A percentile compares a stretch with the other conserved stretches of the same genome.
These are phyloP conservation scores for Metacarcinus magister DNA, from an alignment of 2,888 invertebrate species.

Conservation along the genomic window DNA sequence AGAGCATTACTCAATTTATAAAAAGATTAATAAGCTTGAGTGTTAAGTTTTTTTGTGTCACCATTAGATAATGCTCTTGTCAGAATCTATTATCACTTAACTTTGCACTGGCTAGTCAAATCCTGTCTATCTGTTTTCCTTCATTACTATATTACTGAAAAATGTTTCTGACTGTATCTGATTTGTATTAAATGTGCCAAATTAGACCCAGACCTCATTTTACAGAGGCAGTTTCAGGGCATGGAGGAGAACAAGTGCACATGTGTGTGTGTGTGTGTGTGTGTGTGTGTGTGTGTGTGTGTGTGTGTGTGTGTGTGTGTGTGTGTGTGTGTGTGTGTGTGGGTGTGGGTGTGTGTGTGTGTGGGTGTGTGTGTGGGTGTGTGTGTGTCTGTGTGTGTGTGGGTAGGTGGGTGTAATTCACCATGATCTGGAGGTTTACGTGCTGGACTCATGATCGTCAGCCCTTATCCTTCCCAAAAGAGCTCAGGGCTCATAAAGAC, in stretches of 20 bases:
- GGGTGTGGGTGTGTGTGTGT: constrained; percentile 28
- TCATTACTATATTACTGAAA: constrained; percentile 9
- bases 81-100: neutral
- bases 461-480: too few relatives aligned
- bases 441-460: too few relatives aligned
- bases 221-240: neutral
- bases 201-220: constrained; percentile 26
- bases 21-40: neutral
- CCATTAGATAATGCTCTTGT: neutral
- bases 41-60: neutral
- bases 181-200: neutral
- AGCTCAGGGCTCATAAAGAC: too few relatives aligned
- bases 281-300: constrained; percentile 16
- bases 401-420: too few relatives aligned
- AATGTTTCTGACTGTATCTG: neutral
- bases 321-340: neutral
- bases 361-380: neutral
- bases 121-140: neutral
- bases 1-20: constrained; percentile 4
- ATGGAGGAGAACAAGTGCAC: neutral
- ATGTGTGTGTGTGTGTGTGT: neutral
- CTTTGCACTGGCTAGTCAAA: neutral
- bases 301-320: constrained; percentile 22
- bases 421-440: too few relatives aligned
- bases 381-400: neutral